These are phyloP conservation scores for Poecilus cupreus DNA, from an alignment of 2,888 invertebrate genomes.

Conservation along the genomic window DNA sequence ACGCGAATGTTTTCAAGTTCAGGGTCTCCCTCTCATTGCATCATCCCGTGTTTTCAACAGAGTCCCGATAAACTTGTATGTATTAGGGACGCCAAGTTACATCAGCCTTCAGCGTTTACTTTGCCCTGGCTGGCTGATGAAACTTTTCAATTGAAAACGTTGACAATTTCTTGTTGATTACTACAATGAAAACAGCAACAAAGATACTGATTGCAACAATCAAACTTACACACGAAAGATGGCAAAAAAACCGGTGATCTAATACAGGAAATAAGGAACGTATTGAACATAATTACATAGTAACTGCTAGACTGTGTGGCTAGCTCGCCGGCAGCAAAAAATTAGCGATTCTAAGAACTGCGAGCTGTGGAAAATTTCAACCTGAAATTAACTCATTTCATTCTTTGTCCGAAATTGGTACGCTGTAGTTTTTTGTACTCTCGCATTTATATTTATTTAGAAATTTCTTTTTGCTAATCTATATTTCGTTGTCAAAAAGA, in stretches of 20 bases:
- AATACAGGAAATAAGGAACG: neutral
- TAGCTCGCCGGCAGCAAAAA: neutral
- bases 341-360: neutral
- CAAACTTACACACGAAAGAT: neutral
- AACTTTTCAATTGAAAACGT: neutral
- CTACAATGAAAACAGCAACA: neutral
- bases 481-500: neutral
- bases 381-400: neutral
- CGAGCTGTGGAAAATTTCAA: neutral
- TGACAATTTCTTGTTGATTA: neutral
- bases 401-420: too few relatives aligned
- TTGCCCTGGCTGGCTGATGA: neutral
- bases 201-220: neutral
- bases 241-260: neutral
- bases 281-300: conserved; percentile 12
- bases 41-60: too few relatives aligned
- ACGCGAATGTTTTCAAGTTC: too few relatives aligned
- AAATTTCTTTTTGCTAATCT: neutral
- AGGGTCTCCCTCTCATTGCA: too few relatives aligned
- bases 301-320: conserved; percentile 16
- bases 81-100: neutral
- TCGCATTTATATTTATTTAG: neutral
- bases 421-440: neutral
- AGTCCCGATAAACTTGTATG: too few relatives aligned
- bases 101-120: too few relatives aligned